Conservation (phyloP, 2,888 invertebrate genomes). For the Dendrolimus houi region DNA sequence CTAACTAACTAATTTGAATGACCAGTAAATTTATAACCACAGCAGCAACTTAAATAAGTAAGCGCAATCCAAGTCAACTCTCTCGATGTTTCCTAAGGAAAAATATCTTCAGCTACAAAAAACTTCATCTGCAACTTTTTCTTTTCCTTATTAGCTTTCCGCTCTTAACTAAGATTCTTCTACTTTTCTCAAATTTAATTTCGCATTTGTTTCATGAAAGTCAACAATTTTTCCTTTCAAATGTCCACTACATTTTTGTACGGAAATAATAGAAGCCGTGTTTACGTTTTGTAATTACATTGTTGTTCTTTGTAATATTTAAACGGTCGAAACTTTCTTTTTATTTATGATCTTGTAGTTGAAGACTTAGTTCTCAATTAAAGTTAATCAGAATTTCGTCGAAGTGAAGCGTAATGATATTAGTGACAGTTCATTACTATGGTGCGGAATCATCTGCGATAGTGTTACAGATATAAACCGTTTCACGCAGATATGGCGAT, state of each 20-base stretch:
- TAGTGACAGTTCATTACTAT: too few species aligned
- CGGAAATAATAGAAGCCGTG: slow-evolving; percentile 9
- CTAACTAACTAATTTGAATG: slow-evolving; percentile 29
- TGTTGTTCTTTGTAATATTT: too few species aligned
- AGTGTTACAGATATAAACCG: too few species aligned
- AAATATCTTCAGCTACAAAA: slow-evolving; percentile 48
- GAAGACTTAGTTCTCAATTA: too few species aligned
- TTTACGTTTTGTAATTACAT: too few species aligned
- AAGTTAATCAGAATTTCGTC: too few species aligned
- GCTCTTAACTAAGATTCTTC: slow-evolving; percentile 51
- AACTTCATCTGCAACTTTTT: slow-evolving; percentile 56
- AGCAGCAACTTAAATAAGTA: slow-evolving; percentile 34
- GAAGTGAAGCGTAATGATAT: too few species aligned
- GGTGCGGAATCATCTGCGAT: too few species aligned
- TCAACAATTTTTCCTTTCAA: slow-evolving; percentile 24
- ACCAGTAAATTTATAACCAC: slow-evolving; percentile 38
- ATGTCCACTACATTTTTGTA: slow-evolving; percentile 23
- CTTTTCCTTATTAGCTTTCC: slow-evolving; percentile 53
- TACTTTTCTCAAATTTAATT: slow-evolving; percentile 47
- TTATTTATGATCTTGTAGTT: too few species aligned
- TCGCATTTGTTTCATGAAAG: slow-evolving; percentile 30
- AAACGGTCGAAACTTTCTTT: too few species aligned
- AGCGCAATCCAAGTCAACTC: slow-evolving; percentile 40
- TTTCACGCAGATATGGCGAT: too few species aligned
- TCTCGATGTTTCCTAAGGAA: slow-evolving; percentile 52